Evolutionary conservation across 2,888 invertebrate genomes (phyloP), one percentile per base, ranked within the genome.

Genomic region (Cistogaster globosa): DNA sequence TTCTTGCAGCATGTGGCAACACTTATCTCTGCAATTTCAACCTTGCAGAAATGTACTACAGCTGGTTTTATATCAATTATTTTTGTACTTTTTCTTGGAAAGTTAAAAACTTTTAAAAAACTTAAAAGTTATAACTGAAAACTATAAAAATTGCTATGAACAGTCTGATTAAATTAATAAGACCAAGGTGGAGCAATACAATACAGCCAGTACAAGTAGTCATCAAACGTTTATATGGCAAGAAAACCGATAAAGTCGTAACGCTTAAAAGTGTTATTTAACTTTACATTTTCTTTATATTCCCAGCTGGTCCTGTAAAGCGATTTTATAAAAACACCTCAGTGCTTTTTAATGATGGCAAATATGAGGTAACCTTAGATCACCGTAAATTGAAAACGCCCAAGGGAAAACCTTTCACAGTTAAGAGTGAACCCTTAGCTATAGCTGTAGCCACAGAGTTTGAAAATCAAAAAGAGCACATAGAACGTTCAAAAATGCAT

Each of bases 381-480:
- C 96, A 97, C 90, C 94, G 95, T 20, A 97, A 97, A 90, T 92
- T 99, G 20, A 98, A 98, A 93, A 99, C 99, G 3, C 99, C 98
- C 0, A 94, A 94, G 88, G 98, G 98, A 2, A 94, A 94, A 81
- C 92, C 96, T 11, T 95, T 99, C 87, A 93, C 94, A 84, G 95
- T 98, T 0, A 95, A 95, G 32, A 97, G 95, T 92, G 98, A 99
- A 93, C 95, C 97, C 0, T 93, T 99, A 69, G 99, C 99, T 1
- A 93, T 98, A 83, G 98, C 98, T 20, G 95, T 99, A 63, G 98
- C 99, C 1, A 95, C 96, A 38, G 99, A 99, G 94, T 99, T 99
- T 97, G 96, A 97, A 89, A 94, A 96, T 8, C 99, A 99, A 92
- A 95, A 95, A 86, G 95, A 96, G 36, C 93, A 93, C 74, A 96